Evolutionary conservation across 2,888 invertebrate genomes (phyloP).

Genomic region (Hypomecis punctinalis): DNA sequence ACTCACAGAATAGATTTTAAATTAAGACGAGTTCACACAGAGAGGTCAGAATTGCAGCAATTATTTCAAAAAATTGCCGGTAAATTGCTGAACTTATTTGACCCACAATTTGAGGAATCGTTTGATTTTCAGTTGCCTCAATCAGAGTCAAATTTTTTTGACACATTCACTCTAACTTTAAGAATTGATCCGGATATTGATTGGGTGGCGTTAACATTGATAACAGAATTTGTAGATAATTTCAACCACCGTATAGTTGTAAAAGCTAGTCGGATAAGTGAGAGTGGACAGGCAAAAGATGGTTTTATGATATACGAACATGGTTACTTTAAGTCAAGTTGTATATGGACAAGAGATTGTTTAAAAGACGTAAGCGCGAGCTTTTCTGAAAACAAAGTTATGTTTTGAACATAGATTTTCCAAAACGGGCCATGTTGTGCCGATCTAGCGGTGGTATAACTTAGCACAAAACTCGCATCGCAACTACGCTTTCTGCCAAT

Average conservation of each 20-base stretch:
- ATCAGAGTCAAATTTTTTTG: not conserved
- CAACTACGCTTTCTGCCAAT: too few species aligned
- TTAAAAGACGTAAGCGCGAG: not conserved
- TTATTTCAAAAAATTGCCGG: not conserved
- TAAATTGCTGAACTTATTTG: not conserved
- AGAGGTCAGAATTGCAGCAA: not conserved
- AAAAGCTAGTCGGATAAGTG: not conserved
- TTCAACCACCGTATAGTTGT: not conserved
- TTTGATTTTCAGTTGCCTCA: not conserved
- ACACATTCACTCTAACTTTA: not conserved
- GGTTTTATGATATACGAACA: not conserved
- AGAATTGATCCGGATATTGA: slow-evolving; percentile 4
- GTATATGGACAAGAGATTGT: not conserved
- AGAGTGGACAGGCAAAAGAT: not conserved
- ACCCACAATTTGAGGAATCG: not conserved
- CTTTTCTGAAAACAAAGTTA: too few species aligned
- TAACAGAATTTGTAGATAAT: not conserved
- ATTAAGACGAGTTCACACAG: not conserved
- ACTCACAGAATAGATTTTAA: slow-evolving; percentile 4
- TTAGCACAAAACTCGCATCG: too few species aligned
- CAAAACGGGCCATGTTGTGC: too few species aligned
- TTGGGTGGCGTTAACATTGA: not conserved
- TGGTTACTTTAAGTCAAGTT: not conserved
- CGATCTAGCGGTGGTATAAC: too few species aligned
- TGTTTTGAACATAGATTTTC: too few species aligned